Evolutionary conservation across 2,797 vertebrate genomes (phyloP).

Genomic region (Pseudomugil gertrudae): DNA sequence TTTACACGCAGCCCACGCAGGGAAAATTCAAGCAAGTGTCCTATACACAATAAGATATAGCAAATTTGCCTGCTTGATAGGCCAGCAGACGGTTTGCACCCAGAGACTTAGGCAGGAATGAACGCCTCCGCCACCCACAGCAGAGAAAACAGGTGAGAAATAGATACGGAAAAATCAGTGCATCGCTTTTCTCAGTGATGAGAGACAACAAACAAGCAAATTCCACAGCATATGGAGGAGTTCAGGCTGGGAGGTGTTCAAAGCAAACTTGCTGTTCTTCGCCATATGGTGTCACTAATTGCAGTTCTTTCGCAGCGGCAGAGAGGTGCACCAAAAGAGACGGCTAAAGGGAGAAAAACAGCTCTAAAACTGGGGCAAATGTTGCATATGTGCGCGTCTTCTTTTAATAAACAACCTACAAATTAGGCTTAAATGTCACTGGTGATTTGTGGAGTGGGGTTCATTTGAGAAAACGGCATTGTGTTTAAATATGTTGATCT

Average conservation of each 20-base stretch:
- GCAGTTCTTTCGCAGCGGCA: constrained; percentile 72
- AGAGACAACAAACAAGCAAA: constrained; percentile 78
- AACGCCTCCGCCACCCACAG: constrained; percentile 47
- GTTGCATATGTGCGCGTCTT: constrained; percentile 51
- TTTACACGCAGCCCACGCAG: constrained; percentile 30
- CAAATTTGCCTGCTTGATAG: constrained; percentile 31
- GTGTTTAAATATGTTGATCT: constrained; percentile 37
- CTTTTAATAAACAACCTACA: constrained; percentile 37
- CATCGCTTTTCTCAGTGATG: constrained; percentile 72
- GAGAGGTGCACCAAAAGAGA: constrained; percentile 71
- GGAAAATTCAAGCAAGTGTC: constrained; percentile 56
- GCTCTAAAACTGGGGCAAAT: constrained; percentile 69
- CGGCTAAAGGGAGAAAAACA: constrained; percentile 57
- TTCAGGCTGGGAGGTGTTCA: constrained; percentile 82
- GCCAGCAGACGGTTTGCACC: constrained; percentile 46
- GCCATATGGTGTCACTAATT: constrained; percentile 87
- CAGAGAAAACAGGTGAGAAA: constrained; percentile 62
- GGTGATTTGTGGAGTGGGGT: constrained; percentile 40
- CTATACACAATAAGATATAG: constrained; percentile 24
- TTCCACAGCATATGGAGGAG: constrained; percentile 83
- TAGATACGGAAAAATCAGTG: constrained; percentile 50
- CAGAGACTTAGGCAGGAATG: constrained; percentile 40
- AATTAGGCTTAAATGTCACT: constrained; percentile 56
- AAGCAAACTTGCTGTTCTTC: constrained; percentile 73
- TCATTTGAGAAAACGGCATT: constrained; percentile 45